Base-by-base conservation (phyloP, 35 echinoderm and acorn worm species). In the Strongylocentrotus purpuratus region DNA sequence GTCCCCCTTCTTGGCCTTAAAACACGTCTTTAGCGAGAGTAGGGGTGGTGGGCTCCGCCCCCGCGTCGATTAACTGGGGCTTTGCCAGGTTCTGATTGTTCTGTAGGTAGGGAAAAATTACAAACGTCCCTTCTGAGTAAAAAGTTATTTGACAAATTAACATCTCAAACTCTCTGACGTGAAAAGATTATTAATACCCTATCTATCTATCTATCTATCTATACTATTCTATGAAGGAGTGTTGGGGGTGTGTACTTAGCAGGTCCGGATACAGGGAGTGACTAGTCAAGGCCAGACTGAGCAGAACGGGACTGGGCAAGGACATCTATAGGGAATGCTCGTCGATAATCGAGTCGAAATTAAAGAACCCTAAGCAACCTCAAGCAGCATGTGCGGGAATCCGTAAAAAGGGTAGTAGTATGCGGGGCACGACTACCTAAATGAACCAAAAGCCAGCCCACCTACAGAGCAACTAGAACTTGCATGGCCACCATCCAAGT, bases 21-120 rank as follows among this genome's bases (percentile, higher is more conserved):
- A 89, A 93, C 91, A 93, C 91, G 91, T 93, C 91, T 93, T 93
- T 93, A 93, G 91, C 91, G 91, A 58, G 91, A 93, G 91, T 93
- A 93, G 91, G 91, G 91, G 91, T 93, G 91, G 28, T 93, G 91
- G 31, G 48, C 45, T 18, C 91, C 31, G 46, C 91, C 91, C 48
- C 91, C 91, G 20, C 91, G 91, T 31, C 91, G 91, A 93, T 93
- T 58, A 50, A 93, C 91, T 50, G 91, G 91, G 91, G 91, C 91
- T 93, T 93, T 93, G 91, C 91, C 91, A n/a, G 32, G 91, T 45
- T 45, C 91, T 58, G 91, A 93, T 93, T 93, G 91, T 93, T 93
- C 91, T 93, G 91, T 58, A 93, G 48, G 91, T 93, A 93, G 91
- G 46, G 91, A 93, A 93, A 93, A 46, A 93, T 93, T 93, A 93